Conservation (phyloP, 2,797 vertebrate species). For the Caiman crocodilus region DNA sequence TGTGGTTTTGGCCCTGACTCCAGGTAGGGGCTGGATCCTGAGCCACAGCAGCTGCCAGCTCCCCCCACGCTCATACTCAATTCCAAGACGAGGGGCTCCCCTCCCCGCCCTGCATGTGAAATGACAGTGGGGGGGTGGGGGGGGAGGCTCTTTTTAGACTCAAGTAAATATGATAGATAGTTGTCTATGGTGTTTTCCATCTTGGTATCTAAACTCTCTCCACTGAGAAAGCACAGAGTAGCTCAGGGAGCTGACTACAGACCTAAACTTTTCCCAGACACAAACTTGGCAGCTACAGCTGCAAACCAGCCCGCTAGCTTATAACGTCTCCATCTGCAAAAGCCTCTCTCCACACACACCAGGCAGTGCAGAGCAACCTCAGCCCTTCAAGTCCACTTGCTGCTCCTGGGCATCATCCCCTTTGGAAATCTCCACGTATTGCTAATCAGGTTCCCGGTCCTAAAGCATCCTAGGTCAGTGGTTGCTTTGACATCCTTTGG, state of each 20-base stretch:
- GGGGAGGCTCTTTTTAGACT: too few relatives aligned
- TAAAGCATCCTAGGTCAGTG: background rate
- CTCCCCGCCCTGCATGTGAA: too few relatives aligned
- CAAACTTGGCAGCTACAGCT: background rate
- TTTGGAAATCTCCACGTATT: background rate
- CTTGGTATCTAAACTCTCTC: background rate
- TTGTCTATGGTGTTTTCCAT: background rate
- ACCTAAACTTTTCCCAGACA: background rate
- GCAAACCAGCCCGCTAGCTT: background rate
- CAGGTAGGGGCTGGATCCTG: too few relatives aligned
- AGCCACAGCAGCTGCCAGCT: too few relatives aligned
- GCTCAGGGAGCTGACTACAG: background rate
- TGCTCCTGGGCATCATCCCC: background rate
- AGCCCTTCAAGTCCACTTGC: background rate
- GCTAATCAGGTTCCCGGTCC: background rate
- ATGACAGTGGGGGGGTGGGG: too few relatives aligned
- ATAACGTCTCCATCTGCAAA: background rate
- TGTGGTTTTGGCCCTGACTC: too few relatives aligned
- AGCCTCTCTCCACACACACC: background rate
- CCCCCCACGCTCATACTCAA: too few relatives aligned
- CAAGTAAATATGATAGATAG: background rate
- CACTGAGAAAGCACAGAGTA: background rate
- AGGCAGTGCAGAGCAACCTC: background rate
- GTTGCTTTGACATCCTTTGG: background rate
- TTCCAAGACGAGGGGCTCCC: too few relatives aligned